phyloP scores from a whole-genome alignment of 2,113 vertebrate genomes.

The Megalops atlanticus region DNA sequence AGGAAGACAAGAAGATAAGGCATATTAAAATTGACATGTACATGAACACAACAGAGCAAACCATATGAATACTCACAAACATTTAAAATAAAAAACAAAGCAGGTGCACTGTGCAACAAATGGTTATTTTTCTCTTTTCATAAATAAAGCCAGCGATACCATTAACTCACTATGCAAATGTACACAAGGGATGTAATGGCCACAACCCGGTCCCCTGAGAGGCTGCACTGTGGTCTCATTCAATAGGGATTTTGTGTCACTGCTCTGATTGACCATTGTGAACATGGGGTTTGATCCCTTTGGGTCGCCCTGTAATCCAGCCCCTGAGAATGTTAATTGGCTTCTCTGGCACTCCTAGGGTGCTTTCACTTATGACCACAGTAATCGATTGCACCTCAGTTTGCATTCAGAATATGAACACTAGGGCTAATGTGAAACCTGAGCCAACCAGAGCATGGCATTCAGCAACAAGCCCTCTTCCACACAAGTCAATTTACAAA shows the following conservation, averaged over 20 bases:
- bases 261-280: too few relatives aligned
- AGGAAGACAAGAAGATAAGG: too few relatives aligned
- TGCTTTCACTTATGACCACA: neutral
- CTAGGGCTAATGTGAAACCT: neutral
- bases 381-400: neutral
- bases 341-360: neutral
- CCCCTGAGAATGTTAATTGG: constrained; percentile 18
- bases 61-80: too few relatives aligned
- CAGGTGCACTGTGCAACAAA: neutral
- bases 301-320: constrained; percentile 10
- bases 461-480: neutral
- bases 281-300: neutral
- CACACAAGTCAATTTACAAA: too few relatives aligned
- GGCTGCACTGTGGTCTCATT: neutral
- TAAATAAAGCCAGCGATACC: neutral
- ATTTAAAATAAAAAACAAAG: neutral
- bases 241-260: too few relatives aligned
- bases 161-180: neutral
- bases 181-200: neutral
- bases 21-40: too few relatives aligned
- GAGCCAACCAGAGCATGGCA: neutral
- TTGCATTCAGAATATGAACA: neutral
- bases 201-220: neutral
- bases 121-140: neutral
- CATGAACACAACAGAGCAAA: too few relatives aligned